These are phyloP conservation scores for Diplosoma virens DNA, from an alignment of 23 tunicate genomes.

Conservation along the genomic window DNA sequence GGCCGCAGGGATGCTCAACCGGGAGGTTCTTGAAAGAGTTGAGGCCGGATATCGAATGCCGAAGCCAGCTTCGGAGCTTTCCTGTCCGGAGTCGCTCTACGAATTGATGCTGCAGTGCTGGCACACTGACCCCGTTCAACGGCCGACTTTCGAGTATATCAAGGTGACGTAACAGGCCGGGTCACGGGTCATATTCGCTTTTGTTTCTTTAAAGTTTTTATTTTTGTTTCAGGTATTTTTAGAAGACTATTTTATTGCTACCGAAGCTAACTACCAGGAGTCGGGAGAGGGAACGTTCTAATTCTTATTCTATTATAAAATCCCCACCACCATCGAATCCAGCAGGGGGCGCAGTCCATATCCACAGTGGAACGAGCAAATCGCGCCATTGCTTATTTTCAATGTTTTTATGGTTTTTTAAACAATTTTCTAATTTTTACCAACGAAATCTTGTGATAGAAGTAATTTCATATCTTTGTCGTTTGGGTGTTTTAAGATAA, in stretches of 20 bases:
- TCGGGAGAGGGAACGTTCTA: conserved; percentile 2
- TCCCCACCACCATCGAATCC: too few species aligned
- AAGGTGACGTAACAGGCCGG: too few species aligned
- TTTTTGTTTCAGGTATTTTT: background rate
- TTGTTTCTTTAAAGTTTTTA: too few species aligned
- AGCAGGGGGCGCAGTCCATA: too few species aligned
- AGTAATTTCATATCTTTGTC: too few species aligned
- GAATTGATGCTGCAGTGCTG: conserved; percentile 57
- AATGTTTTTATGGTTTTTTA: too few species aligned
- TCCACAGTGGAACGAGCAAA: too few species aligned
- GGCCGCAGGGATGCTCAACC: conserved; percentile 46
- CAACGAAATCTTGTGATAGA: too few species aligned
- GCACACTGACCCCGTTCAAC: conserved; percentile 3
- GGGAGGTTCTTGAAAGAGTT: conserved; percentile 40
- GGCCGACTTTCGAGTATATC: conserved; percentile 72
- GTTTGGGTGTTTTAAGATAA: too few species aligned
- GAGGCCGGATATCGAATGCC: conserved; percentile 45
- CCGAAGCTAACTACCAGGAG: conserved; percentile 4
- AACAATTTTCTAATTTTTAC: too few species aligned
- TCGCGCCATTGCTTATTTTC: too few species aligned
- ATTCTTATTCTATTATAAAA: background rate
- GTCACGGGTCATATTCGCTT: too few species aligned
- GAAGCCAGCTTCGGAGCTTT: background rate
- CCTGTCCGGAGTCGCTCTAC: conserved; percentile 56
- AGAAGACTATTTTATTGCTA: conserved; percentile 4